Percentiles rank a stretch among this genome's conserved stretches.
These are phyloP conservation scores for Astreopora myriophthalma DNA, from an alignment of 64 coral and sea anemone species.

Conservation along the genomic window DNA sequence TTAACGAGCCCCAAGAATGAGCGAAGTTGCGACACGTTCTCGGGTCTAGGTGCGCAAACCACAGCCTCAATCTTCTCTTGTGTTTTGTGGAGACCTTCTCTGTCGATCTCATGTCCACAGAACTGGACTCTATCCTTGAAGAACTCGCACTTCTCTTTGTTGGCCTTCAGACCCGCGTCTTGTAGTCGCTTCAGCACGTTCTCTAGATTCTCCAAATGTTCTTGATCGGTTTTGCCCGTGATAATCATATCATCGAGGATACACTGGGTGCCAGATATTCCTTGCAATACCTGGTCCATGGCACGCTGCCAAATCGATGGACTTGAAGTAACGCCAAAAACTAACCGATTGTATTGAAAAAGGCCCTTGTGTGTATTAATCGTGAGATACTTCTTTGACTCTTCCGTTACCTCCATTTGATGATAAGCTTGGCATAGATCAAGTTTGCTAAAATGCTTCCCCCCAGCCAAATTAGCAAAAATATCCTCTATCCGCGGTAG, in stretches of 20 bases:
- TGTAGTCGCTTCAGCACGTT: slow-evolving; percentile 41
- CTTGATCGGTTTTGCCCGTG: slow-evolving; percentile 1
- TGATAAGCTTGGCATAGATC: slow-evolving; percentile 1
- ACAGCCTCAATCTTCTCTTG: not conserved
- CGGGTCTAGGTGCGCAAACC: not conserved
- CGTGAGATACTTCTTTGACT: not conserved
- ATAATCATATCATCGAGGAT: slow-evolving; percentile 48
- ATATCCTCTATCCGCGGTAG: slow-evolving; percentile 41
- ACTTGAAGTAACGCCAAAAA: not conserved
- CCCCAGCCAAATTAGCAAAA: slow-evolving; percentile 31
- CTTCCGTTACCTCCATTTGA: slow-evolving; percentile 22
- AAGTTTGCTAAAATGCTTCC: slow-evolving; percentile 3
- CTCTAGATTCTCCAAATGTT: slow-evolving; percentile 34
- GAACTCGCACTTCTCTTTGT: slow-evolving; percentile 57
- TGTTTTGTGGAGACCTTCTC: not conserved
- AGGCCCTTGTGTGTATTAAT: slow-evolving; percentile 24
- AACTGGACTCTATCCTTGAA: slow-evolving; percentile 58
- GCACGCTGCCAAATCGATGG: slow-evolving; percentile 6
- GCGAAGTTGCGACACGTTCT: not conserved
- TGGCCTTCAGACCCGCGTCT: slow-evolving; percentile 47
- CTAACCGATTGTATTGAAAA: slow-evolving; percentile 20
- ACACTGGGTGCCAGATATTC: slow-evolving; percentile 43
- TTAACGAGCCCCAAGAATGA: slow-evolving; percentile 14
- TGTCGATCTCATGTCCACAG: slow-evolving; percentile 60
- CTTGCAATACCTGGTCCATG: too few species aligned